Percentiles rank a stretch among this genome's conserved stretches.
Conservation (phyloP, 2,113 vertebrate species). For the Pelmatolapia mariae region DNA sequence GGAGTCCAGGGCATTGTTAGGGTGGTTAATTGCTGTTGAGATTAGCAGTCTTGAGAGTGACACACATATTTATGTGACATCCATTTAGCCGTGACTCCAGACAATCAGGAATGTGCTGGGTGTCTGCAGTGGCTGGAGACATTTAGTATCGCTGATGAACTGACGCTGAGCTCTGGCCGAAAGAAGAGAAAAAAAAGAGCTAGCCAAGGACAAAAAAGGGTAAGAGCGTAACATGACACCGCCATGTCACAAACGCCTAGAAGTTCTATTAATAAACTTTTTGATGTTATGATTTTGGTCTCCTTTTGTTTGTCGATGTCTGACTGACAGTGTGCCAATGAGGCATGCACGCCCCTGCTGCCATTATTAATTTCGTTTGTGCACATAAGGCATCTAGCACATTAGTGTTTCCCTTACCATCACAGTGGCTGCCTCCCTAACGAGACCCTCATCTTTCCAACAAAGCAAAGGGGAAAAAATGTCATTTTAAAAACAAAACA, state of each 20-base stretch:
- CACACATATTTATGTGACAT: constrained; percentile 25
- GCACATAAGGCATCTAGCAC: background rate
- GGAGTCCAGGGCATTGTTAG: constrained; percentile 20
- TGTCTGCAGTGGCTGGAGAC: background rate
- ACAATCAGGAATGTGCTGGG: constrained; percentile 15
- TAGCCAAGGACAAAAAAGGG: background rate
- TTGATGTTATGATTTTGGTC: background rate
- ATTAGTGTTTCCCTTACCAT: background rate
- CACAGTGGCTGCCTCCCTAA: background rate
- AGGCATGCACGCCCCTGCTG: background rate
- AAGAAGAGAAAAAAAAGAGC: background rate
- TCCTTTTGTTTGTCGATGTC: background rate
- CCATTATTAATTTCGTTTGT: background rate
- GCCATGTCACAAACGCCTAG: background rate
- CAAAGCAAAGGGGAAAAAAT: background rate
- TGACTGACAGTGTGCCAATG: background rate
- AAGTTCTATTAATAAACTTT: background rate
- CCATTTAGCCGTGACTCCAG: constrained; percentile 31
- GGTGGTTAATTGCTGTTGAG: constrained; percentile 24
- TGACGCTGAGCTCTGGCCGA: background rate
- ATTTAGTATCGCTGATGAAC: background rate
- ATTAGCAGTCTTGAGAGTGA: constrained; percentile 42
- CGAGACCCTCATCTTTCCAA: background rate
- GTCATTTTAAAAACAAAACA: background rate
- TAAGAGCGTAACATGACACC: background rate